Percentiles rank a stretch among this genome's conserved stretches.
Evolutionary conservation across 2,888 invertebrate species (phyloP).

Genomic region (Caenorhabditis sulstoni): DNA sequence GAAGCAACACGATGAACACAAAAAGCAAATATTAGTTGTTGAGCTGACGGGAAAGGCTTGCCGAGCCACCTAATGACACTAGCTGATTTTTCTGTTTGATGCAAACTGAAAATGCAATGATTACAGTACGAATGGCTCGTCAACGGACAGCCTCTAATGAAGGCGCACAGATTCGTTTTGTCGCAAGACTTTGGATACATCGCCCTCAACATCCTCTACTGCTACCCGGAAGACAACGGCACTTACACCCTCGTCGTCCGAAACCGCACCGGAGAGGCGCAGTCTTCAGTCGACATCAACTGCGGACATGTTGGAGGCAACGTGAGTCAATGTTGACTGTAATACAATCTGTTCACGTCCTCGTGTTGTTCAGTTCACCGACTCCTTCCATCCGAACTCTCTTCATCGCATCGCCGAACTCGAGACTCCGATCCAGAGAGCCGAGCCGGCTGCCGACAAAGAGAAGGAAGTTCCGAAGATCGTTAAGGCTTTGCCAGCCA

Average conservation of each 20-base stretch:
- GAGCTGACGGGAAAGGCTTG: slow-evolving; percentile 24
- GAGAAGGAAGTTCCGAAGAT: slow-evolving; percentile 91
- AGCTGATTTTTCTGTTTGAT: neutral
- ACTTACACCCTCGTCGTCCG: slow-evolving; percentile 86
- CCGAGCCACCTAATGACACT: slow-evolving; percentile 44
- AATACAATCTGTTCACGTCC: neutral
- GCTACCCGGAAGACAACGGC: slow-evolving; percentile 97
- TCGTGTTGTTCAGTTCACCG: slow-evolving; percentile 84
- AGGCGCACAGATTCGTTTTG: slow-evolving; percentile 86
- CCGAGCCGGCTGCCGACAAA: slow-evolving; percentile 86
- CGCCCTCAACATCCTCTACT: slow-evolving; percentile 94
- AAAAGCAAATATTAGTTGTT: slow-evolving; percentile 46
- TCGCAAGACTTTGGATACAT: slow-evolving; percentile 95
- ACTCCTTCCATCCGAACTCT: slow-evolving; percentile 93
- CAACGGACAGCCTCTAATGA: slow-evolving; percentile 90
- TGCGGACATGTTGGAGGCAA: slow-evolving; percentile 77
- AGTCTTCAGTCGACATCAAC: slow-evolving; percentile 87
- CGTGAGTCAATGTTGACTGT: slow-evolving; percentile 44
- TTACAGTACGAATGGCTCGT: slow-evolving; percentile 93
- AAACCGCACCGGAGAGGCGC: slow-evolving; percentile 94
- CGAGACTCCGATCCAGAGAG: slow-evolving; percentile 85
- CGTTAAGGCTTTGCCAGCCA: slow-evolving; percentile 87
- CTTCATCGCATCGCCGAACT: slow-evolving; percentile 92
- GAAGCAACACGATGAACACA: slow-evolving; percentile 20
- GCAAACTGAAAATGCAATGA: slow-evolving; percentile 66